These are phyloP conservation scores for Pocillopora meandrina DNA, from an alignment of 92 coral and sea anemone species.

Conservation along the genomic window DNA sequence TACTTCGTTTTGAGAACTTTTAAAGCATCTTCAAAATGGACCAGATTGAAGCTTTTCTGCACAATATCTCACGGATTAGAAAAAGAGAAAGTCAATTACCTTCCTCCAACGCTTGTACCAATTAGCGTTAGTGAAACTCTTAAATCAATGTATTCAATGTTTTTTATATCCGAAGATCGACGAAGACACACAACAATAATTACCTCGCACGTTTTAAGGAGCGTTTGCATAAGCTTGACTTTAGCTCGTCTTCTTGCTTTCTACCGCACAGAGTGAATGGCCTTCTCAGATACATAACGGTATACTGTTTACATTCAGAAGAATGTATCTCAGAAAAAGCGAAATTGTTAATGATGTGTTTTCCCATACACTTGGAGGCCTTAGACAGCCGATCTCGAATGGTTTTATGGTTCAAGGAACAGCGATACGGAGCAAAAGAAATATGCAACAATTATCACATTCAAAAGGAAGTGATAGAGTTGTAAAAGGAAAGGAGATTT, in stretches of 20 bases:
- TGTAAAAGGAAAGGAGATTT: background rate
- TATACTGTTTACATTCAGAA: background rate
- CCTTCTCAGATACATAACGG: slow-evolving; percentile 3
- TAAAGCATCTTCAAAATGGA: background rate
- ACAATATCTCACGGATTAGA: background rate
- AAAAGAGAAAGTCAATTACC: slow-evolving; percentile 11
- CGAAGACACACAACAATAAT: background rate
- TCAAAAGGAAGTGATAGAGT: background rate
- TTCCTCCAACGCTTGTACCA: background rate
- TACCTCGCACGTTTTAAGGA: no score
- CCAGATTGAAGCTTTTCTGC: background rate
- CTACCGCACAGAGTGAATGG: background rate
- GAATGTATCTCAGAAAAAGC: slow-evolving; percentile 24
- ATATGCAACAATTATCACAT: background rate
- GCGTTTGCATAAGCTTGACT: no score
- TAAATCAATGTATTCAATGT: background rate
- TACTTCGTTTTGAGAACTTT: background rate
- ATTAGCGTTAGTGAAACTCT: slow-evolving; percentile 23
- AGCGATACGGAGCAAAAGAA: slow-evolving; percentile 1
- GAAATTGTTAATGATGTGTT: slow-evolving; percentile 4
- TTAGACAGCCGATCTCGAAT: slow-evolving; percentile 1
- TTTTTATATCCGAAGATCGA: background rate
- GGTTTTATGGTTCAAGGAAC: slow-evolving; percentile 30
- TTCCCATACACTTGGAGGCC: background rate
- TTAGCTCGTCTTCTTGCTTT: background rate